Evolutionary conservation across 2,113 vertebrate genomes (phyloP).

Genomic region (Ibidorhyncha struthersii): DNA sequence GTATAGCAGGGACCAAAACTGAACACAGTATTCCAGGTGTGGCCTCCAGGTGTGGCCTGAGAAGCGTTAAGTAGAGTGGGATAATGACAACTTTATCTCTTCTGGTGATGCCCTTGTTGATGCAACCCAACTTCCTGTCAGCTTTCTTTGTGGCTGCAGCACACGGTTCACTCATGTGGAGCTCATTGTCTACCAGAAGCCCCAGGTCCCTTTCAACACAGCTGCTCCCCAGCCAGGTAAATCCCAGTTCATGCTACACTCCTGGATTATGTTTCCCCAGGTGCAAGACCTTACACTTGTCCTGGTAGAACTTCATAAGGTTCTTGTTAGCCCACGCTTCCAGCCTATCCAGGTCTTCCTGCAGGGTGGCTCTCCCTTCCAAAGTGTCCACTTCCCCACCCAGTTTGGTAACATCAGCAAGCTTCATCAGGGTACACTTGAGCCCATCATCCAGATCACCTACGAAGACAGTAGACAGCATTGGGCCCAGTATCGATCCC

Average conservation of each 20-base stretch:
- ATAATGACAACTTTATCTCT: not conserved
- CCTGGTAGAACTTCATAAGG: not conserved
- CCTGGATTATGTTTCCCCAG: not conserved
- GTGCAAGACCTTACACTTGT: not conserved
- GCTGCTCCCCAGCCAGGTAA: not conserved
- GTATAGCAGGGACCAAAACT: not conserved
- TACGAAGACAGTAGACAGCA: not conserved
- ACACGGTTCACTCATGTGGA: not conserved
- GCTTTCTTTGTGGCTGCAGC: not conserved
- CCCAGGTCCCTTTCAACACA: not conserved
- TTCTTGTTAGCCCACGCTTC: not conserved
- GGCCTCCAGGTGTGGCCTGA: not conserved
- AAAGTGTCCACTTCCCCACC: not conserved
- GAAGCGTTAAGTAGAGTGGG: not conserved
- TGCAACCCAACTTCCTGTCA: not conserved
- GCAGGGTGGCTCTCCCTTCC: not conserved
- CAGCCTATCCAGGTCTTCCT: not conserved
- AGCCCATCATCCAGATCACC: not conserved
- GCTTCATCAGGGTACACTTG: not conserved
- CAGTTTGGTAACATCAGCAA: not conserved
- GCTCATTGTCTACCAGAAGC: not conserved
- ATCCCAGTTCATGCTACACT: not conserved
- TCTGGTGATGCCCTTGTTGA: not conserved
- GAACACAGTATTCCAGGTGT: not conserved
- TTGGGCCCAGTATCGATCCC: not conserved